Evolutionary conservation across 2,113 vertebrate genomes (phyloP).

Genomic region (Cephalopholis sonnerati): DNA sequence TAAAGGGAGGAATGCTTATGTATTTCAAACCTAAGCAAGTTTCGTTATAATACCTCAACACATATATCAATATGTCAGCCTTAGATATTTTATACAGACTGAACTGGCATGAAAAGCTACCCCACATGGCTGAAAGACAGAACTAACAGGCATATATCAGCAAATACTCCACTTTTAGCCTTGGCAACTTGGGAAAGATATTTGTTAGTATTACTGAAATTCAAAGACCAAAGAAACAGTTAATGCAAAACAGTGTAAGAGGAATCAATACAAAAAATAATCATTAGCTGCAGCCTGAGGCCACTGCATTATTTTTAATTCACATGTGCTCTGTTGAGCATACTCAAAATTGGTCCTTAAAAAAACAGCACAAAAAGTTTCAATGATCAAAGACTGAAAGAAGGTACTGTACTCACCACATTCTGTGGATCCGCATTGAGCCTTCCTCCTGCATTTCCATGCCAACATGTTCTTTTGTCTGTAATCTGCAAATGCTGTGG

Average conservation of each 20-base stretch:
- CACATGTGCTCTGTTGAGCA: background rate
- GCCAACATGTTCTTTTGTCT: slow-evolving; percentile 94
- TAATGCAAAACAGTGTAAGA: no score
- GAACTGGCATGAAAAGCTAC: background rate
- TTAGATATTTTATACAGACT: background rate
- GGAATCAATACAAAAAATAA: background rate
- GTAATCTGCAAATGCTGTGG: slow-evolving; percentile 85
- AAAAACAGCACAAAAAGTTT: background rate
- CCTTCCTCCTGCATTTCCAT: slow-evolving; percentile 92
- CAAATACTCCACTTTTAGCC: background rate
- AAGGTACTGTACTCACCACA: slow-evolving; percentile 87
- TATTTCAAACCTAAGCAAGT: background rate
- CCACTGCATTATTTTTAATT: background rate
- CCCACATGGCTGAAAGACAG: background rate
- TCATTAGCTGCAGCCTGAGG: background rate
- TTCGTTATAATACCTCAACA: background rate
- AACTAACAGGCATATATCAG: background rate
- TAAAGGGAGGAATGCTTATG: background rate
- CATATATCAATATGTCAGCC: background rate
- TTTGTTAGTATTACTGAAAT: background rate
- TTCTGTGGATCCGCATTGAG: slow-evolving; percentile 95
- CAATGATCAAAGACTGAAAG: background rate
- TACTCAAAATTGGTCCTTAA: background rate
- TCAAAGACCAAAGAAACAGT: no score
- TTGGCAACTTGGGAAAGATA: no score